Base-by-base conservation (phyloP, 2,113 vertebrate species). In the Rallus limicola region DNA sequence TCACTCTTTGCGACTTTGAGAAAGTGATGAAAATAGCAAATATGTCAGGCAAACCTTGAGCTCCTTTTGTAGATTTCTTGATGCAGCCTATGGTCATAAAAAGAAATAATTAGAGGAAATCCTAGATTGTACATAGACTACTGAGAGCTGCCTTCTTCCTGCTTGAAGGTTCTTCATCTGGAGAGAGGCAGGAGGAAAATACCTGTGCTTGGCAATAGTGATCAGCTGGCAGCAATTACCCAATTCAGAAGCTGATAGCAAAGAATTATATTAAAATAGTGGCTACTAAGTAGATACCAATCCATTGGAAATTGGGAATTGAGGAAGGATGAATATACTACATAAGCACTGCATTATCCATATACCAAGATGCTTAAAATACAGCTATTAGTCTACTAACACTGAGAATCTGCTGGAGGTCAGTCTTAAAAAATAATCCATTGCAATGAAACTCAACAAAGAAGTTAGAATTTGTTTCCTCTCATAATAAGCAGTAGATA, bases 51-150 rank as follows among this genome's bases (percentile, higher is more conserved):
- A 36, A 69, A 46, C 16, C 18, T 8, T 20, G 19, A 86, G 31
- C 16, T 87, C 31, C 16, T 77, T 65, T 90, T 82, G 19, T 36
- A 62, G 38, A 79, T 44, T 38, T 26, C 3, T 14, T 48, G 25
- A 46, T 79, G 26, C 14, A 53, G 34, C 79, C n/a, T 44, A 0
- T 19, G 38, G 72, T 40, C 25, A 42, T 65, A 33, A 88, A 77
- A 68, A 52, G 53, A 86, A 44, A 18, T n/a, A 63, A 42, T 33
- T n/a, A 5, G 40, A 53, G 65, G 28, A 26, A 62, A 21, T 62
- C 10, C 25, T 83, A 26, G 17, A 55, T 42, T 70, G 40, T 42
- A 21, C 0, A 0, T n/a, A 64, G 29, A 64, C 29, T 16, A 46
- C 4, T 9, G 20, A 84, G 7, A 4, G 5, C 28, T 79, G 24